Conservation (phyloP, 2,113 vertebrate genomes). For the Chascanopsetta lugubris region DNA sequence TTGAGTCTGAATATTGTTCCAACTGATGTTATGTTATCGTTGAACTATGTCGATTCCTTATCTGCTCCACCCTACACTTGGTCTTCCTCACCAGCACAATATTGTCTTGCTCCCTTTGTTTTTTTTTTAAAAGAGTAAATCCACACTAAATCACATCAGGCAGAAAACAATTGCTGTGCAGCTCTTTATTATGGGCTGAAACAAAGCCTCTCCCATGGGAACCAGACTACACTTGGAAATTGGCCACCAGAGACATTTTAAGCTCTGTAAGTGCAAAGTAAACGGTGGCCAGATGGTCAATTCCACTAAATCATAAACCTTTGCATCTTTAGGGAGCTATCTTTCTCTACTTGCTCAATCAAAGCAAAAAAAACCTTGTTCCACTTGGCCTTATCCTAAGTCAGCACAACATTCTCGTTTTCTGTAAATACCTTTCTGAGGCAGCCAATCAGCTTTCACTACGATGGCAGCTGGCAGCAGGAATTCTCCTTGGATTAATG, state of each 20-base stretch:
- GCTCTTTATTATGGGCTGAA: slow-evolving; percentile 25
- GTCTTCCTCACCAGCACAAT: slow-evolving; percentile 6
- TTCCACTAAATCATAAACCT: slow-evolving; percentile 14
- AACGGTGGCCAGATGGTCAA: slow-evolving; percentile 30
- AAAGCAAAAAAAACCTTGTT: not conserved
- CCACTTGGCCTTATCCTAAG: not conserved
- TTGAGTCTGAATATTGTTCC: not conserved
- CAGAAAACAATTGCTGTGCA: slow-evolving; percentile 50
- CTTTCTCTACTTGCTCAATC: not conserved
- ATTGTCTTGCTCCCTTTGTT: slow-evolving; percentile 49
- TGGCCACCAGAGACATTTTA: slow-evolving; percentile 40
- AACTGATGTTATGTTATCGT: slow-evolving; percentile 12
- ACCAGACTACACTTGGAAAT: slow-evolving; percentile 11
- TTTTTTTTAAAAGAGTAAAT: slow-evolving; percentile 57
- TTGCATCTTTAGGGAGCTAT: slow-evolving; percentile 12
- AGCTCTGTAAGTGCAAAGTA: slow-evolving; percentile 23
- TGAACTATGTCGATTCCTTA: slow-evolving; percentile 5
- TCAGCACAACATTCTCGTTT: not conserved
- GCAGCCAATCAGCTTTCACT: not conserved
- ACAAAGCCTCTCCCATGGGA: slow-evolving; percentile 21
- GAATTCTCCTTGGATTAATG: too few relatives aligned
- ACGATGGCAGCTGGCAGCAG: not conserved
- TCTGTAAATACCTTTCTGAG: not conserved
- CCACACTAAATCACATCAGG: slow-evolving; percentile 46
- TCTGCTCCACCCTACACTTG: slow-evolving; percentile 1